Conservation (phyloP, 2,113 vertebrate genomes). For the Diglossa brunneiventris region DNA sequence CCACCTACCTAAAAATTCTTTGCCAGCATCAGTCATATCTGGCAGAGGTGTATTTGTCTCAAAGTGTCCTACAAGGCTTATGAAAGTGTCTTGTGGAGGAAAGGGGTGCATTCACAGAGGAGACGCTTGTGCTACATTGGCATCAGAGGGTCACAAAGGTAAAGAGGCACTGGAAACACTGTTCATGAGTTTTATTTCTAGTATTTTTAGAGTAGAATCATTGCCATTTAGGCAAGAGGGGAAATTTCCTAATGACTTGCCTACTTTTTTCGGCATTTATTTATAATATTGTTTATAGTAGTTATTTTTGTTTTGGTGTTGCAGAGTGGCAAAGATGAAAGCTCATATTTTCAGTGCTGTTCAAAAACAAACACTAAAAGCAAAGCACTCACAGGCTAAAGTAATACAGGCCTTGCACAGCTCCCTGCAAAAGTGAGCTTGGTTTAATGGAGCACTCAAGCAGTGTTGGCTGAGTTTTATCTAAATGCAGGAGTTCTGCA, state of each 20-base stretch:
- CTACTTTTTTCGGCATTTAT: neutral
- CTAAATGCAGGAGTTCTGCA: neutral
- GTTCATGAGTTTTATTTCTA: neutral
- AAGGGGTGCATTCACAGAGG: neutral
- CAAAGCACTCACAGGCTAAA: neutral
- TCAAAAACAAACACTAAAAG: neutral
- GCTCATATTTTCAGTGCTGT: neutral
- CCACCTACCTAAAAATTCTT: neutral
- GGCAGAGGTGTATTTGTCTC: neutral
- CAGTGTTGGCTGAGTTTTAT: neutral
- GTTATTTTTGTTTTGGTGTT: neutral
- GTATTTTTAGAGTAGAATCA: neutral
- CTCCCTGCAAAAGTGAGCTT: neutral
- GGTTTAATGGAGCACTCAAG: neutral
- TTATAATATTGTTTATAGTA: neutral
- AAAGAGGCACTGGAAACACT: neutral
- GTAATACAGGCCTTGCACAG: neutral
- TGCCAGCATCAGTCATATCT: neutral
- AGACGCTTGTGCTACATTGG: neutral
- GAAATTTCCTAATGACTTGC: neutral
- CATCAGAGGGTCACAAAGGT: neutral
- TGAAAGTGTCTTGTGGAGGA: neutral
- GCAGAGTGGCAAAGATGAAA: neutral
- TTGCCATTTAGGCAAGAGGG: neutral
- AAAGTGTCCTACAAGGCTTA: neutral